Evolutionary conservation across 2,888 invertebrate species (phyloP).

Genomic region (Andrena trimmerana): DNA sequence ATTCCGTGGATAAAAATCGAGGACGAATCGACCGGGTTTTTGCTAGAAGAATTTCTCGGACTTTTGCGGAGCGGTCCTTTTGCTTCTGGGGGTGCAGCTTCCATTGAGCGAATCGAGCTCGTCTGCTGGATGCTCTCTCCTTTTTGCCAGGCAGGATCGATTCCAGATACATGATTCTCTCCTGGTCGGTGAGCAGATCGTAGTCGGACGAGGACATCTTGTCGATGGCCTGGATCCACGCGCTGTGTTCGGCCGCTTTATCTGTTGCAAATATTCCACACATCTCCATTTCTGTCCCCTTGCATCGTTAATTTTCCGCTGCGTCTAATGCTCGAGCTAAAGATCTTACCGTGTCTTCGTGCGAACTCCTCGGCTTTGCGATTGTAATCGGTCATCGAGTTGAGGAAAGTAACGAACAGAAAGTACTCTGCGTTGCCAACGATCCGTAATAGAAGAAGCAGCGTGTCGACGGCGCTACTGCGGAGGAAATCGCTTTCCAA

Average conservation of each 20-base stretch:
- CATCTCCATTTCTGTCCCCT: constrained; percentile 5
- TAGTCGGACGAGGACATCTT: constrained; percentile 75
- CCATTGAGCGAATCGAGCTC: constrained; percentile 57
- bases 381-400: constrained; percentile 69
- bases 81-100: constrained; percentile 51
- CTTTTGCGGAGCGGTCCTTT: constrained; percentile 16
- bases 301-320: background rate
- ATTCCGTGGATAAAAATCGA: background rate
- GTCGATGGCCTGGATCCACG: constrained; percentile 66
- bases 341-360: constrained; percentile 33
- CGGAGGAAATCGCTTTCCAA: constrained; percentile 75
- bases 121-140: constrained; percentile 63
- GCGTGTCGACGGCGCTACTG: constrained; percentile 52
- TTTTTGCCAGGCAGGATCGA: constrained; percentile 65
- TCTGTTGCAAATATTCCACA: constrained; percentile 43
- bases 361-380: constrained; percentile 48
- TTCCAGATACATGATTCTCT: constrained; percentile 70
- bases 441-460: constrained; percentile 71
- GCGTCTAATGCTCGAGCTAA: background rate
- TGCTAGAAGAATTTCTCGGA: no score
- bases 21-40: background rate
- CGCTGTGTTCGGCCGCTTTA: constrained; percentile 25
- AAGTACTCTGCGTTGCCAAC: constrained; percentile 72
- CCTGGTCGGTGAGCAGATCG: constrained; percentile 71
- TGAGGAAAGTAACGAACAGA: constrained; percentile 78